Base-by-base conservation (phyloP, 2,113 vertebrate genomes). In the Arothron firmamentum region DNA sequence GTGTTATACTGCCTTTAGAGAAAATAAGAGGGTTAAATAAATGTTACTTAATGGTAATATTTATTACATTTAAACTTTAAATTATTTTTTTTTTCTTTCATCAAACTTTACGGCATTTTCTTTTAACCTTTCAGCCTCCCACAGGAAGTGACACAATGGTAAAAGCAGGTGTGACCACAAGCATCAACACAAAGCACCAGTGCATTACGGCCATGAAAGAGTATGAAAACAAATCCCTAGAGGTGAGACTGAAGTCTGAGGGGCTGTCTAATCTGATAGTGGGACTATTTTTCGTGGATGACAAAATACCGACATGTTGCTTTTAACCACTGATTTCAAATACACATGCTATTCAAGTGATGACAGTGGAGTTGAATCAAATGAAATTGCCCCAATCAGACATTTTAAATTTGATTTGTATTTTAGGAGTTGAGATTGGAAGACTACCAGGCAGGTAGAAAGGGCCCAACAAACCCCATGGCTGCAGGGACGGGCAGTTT, bases 131-230 rank as follows among this genome's bases (percentile, higher is more conserved):
- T 18, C 80, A 99, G 97, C 92, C 97, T 5, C 94, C 94, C 0
- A 93, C 92, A 0, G 95, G 96, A 60, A 96, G 91, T 2, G 97
- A 99, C 81, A 98, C 95, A 0, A 98, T 98, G 97, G 94, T 98
- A 16, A 99, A 98, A 58, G 93, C 92, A 0, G 96, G 96, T 0
- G 94, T 96, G 59, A 99, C 95, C 73, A 97, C 96, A 0, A 98
- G 92, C 85, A 98, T 99, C 89, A 97, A 93, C 77, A 99, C 96
- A 52, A 99, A 98, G 62, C 97, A 99, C 74, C 97, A 99, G 58
- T 98, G 97, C 67, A 98, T 99, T 76, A 98, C 96, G 5, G 97
- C 97, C 57, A 99, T 99, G 97, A 99, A 99, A 75, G 97, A 98
- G 51, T 99, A 98, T 0, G 96, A 99, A 78, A 98, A 94, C 90